Evolutionary conservation across 2,113 vertebrate species (phyloP), one percentile per base, ranked within the genome.

Genomic region (Tretioscincus oriximinensis): DNA sequence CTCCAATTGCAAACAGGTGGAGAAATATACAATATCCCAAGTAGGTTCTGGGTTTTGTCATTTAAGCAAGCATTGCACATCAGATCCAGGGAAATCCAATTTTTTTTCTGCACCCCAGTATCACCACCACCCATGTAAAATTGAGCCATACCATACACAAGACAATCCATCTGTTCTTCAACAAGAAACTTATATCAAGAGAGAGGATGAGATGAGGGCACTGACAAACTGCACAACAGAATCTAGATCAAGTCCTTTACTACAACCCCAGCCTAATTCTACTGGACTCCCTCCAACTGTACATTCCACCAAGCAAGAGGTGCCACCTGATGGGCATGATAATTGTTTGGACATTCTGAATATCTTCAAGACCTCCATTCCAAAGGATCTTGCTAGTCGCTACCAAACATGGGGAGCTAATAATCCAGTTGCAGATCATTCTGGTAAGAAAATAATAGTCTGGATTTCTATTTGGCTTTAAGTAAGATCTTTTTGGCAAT

Each of bases 361-460:
- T 90, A 95, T 97, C 88, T 96, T 98, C 65, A 97, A 97, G 93
- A 97, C 96, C 18, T 97, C 96, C 95, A 97, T 96, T 95, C 95
- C 97, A 88, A 96, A 97, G 88, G 97, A 98, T 87, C 92, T 98
- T 51, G 96, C 96, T 60, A 91, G 96, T 0, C 92, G 98, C 63
- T 98, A 97, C 94, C 97, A 97, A 87, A 96, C 96, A 93, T 98
- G 97, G 94, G 95, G 97, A 41, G 93, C 95, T 61, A 91, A 94
- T 87, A 95, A 93, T 69, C 94, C 96, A 3, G 90, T 96, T 76
- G 65, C 96, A 81, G 96, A 98, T 90, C 97, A 97, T 22, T 86
- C 95, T 94, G 97, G 97, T 98, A 96, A 92, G 95, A 47, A 54
- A 58, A 60, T 2, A 14, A 28, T 12, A 75, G 76, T 58, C 21